A percentile compares a stretch with the other conserved stretches of the same genome.
Conservation (phyloP, 2,888 invertebrate species). For the Prostheceraeus crozeri region DNA sequence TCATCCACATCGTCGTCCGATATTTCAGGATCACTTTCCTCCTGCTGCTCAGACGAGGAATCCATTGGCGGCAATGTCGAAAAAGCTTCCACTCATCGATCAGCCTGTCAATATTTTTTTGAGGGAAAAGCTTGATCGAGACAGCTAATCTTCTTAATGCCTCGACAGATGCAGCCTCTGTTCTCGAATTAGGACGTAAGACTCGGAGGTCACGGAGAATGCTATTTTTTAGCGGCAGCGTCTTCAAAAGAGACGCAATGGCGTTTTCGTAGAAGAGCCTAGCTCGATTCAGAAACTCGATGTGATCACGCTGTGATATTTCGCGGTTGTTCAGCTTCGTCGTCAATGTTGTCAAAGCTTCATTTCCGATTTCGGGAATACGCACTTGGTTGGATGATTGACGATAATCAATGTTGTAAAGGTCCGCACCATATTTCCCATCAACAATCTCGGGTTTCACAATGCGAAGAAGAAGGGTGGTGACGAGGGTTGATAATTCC, state of each 20-base stretch:
- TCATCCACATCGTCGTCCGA: too few relatives aligned
- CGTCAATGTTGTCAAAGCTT: not conserved
- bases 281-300: too few relatives aligned
- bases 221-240: constrained; percentile 25
- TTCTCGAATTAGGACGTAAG: constrained; percentile 23
- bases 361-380: constrained; percentile 11
- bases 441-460: constrained; percentile 1
- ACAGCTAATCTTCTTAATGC: constrained; percentile 27
- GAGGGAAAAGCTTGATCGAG: constrained; percentile 24
- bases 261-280: constrained; percentile 13
- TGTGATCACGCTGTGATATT: too few relatives aligned
- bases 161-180: constrained; percentile 2
- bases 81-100: constrained; percentile 26
- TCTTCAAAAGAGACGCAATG: constrained; percentile 19
- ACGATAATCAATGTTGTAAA: constrained; percentile 12
- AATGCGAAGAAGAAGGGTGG: constrained; percentile 2
- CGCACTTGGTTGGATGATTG: not conserved
- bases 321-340: too few relatives aligned
- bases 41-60: too few relatives aligned
- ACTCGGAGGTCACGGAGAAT: constrained; percentile 28
- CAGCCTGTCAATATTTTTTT: constrained; percentile 19
- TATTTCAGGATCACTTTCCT: too few relatives aligned
- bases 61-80: too few relatives aligned
- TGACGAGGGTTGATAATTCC: constrained; percentile 1
- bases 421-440: not conserved